Conservation (phyloP, 2,797 vertebrate genomes). For the Urosaurus nigricauda region DNA sequence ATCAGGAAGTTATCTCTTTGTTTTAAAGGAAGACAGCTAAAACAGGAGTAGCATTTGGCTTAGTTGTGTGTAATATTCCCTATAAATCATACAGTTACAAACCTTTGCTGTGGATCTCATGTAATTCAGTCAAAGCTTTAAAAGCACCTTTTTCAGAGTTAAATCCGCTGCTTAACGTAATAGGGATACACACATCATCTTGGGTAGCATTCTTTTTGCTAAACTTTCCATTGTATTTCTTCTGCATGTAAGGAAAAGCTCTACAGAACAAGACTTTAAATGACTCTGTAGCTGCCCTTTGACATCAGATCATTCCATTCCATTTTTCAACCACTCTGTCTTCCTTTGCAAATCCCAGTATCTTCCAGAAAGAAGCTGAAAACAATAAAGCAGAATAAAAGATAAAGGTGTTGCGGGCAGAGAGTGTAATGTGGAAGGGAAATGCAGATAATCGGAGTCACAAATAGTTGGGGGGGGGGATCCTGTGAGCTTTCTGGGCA, state of each 20-base stretch:
- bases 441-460: not conserved
- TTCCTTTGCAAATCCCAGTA: not conserved
- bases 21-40: not conserved
- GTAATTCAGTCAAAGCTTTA: too few species aligned
- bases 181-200: not conserved
- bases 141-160: not conserved
- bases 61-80: not conserved
- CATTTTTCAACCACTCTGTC: not conserved
- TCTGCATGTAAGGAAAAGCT: not conserved
- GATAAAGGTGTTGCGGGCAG: not conserved
- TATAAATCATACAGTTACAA: not conserved
- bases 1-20: too few species aligned
- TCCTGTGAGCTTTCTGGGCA: not conserved
- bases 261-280: not conserved
- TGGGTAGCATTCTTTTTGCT: not conserved
- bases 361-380: not conserved
- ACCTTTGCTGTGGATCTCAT: not conserved
- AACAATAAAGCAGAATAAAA: not conserved
- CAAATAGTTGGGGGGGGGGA: not conserved
- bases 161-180: not conserved
- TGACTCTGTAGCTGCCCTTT: not conserved
- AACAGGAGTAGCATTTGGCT: not conserved
- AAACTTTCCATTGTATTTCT: not conserved
- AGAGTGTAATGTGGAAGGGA: not conserved
- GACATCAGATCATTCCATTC: not conserved